phyloP scores from a whole-genome alignment of 2,113 vertebrate genomes.

The Labeo rohita region DNA sequence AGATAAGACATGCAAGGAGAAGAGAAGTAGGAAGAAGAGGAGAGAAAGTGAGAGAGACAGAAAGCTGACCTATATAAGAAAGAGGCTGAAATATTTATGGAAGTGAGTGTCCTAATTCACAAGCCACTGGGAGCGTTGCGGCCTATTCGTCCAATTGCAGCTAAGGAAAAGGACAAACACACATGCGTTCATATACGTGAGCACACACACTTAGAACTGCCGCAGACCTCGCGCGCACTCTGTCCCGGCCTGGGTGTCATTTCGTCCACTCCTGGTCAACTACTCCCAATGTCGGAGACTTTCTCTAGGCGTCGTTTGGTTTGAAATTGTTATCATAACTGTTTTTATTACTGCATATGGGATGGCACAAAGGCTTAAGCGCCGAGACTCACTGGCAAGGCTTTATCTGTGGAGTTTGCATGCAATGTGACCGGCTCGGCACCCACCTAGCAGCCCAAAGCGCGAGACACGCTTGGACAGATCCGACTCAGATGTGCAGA shows the following conservation, averaged over 20 bases:
- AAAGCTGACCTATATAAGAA: conserved; percentile 80
- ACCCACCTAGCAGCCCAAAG: not conserved
- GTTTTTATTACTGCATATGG: not conserved
- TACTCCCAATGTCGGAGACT: not conserved
- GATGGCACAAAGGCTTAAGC: not conserved
- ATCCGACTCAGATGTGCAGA: not conserved
- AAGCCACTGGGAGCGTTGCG: conserved; percentile 74
- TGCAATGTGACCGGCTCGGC: conserved; percentile 10
- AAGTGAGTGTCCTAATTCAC: conserved; percentile 81
- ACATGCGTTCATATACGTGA: conserved; percentile 29
- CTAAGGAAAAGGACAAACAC: conserved; percentile 53
- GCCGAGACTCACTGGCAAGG: not conserved
- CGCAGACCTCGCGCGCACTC: not conserved
- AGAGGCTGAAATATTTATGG: conserved; percentile 84
- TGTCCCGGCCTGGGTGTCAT: not conserved
- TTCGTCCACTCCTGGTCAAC: not conserved
- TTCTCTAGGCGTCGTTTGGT: not conserved
- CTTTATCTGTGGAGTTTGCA: conserved; percentile 24
- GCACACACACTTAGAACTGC: conserved; percentile 33
- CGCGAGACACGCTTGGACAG: not conserved
- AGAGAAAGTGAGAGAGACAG: conserved; percentile 63
- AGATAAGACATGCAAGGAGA: conserved; percentile 42
- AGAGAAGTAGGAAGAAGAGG: conserved; percentile 43
- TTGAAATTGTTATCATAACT: not conserved
- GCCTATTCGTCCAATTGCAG: conserved; percentile 71